Base-by-base conservation (phyloP, 2,797 vertebrate genomes). In the Urophycis tenuis region DNA sequence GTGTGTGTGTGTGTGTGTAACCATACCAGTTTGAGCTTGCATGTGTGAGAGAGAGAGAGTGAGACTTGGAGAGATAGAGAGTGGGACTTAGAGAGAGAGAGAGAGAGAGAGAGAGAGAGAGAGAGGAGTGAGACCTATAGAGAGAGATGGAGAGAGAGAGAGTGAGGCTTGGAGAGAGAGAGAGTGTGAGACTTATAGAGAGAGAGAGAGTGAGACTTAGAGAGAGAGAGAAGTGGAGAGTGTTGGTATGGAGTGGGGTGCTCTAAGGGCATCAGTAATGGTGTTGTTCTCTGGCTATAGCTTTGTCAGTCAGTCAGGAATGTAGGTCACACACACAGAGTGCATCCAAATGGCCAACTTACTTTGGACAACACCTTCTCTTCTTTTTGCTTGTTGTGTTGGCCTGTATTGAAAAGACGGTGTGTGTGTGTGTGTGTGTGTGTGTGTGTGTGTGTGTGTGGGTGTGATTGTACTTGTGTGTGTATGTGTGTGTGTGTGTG, bases 251-350 rank as follows among this genome's bases (percentile, higher is more conserved):
- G 36, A 34, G 60, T 41, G 12, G 39, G 11, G 83, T 76, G 75
- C 79, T 79, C 70, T 79, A 3, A 3, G 83, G 67, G 75, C 82
- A 72, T 83, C 49, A 74, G 76, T 82, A 32, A 85, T 85, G 82
- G 82, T 10, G 36, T 49, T 29, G 22, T 36, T 49, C 45, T 49
- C 45, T 49, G 45, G 19, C 36, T 36, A 71, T 70, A 67, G 82
- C 86, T 89, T 87, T 88, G 87, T 90, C 79, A 80, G 83, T 86
- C 79, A 75, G 73, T 74, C 73, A 67, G 83, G 82, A 90, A 92
- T 90, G 85, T 90, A 90, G 91, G 89, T 90, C 90, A 90, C 85
- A 86, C 85, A 86, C 72, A 72, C 86, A 82, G 83, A 76, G 80
- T 80, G 82, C 83, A 86, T 90, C 84, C 80, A 87, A 88, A 88